A percentile compares a stretch with the other conserved stretches of the same genome.
phyloP scores from a whole-genome alignment of 2,113 vertebrate species.

The Mugil cephalus region DNA sequence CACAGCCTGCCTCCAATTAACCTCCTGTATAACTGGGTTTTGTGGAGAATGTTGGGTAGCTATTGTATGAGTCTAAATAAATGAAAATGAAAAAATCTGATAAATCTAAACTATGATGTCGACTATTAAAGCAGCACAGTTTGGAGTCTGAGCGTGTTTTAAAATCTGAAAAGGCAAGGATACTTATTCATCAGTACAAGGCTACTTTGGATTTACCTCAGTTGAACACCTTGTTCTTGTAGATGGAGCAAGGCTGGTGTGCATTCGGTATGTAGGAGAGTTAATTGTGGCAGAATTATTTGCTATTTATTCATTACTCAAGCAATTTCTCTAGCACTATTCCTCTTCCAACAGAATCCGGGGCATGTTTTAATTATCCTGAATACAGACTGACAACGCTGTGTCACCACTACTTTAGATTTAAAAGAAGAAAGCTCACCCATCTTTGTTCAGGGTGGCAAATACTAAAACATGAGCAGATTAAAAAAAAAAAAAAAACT shows the following conservation, averaged over 20 bases:
- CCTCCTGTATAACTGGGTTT: not conserved
- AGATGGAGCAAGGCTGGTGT: slow-evolving; percentile 67
- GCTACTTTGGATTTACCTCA: slow-evolving; percentile 55
- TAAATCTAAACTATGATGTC: slow-evolving; percentile 10
- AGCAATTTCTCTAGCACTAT: slow-evolving; percentile 76
- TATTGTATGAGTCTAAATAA: not conserved
- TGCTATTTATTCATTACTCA: slow-evolving; percentile 79
- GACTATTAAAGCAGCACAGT: slow-evolving; percentile 6
- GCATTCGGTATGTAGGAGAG: slow-evolving; percentile 67
- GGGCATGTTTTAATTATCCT: slow-evolving; percentile 78
- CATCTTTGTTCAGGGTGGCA: slow-evolving; percentile 63
- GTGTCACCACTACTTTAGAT: slow-evolving; percentile 70
- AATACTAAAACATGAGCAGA: slow-evolving; percentile 71
- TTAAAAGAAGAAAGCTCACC: slow-evolving; percentile 66
- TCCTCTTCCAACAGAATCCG: slow-evolving; percentile 71
- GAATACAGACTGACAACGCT: slow-evolving; percentile 74
- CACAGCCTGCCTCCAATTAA: not conserved
- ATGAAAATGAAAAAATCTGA: slow-evolving; percentile 10
- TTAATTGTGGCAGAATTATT: slow-evolving; percentile 79
- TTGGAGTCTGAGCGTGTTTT: slow-evolving; percentile 3
- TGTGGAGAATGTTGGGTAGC: not conserved
- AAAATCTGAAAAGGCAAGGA: slow-evolving; percentile 14
- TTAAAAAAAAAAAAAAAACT: slow-evolving; percentile 81
- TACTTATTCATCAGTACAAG: slow-evolving; percentile 27
- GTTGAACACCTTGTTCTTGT: slow-evolving; percentile 63